Evolutionary conservation across 2,797 vertebrate species (phyloP), one percentile per base, ranked within the genome.

Genomic region (Ficedula albicollis): DNA sequence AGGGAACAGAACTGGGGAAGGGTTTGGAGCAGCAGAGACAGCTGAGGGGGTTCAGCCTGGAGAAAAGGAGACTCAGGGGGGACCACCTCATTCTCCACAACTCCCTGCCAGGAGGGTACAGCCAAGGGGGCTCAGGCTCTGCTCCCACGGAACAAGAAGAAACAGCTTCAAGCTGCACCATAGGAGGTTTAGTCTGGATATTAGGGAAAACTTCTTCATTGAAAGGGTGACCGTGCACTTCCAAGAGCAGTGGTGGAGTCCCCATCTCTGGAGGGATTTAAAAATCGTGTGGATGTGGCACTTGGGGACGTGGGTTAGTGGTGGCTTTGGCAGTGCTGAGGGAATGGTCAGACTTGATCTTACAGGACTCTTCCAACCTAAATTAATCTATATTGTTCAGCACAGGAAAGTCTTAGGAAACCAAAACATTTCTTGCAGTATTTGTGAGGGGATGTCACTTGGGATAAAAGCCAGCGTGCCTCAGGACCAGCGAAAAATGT

Each of bases 231-330:
- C 19, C 26, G 18, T 17, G 26, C 19, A 29, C 2, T 77, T 39
- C 18, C 16, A 11, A 60, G 51, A 25, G 48, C 29, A 83, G 8
- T 1, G 3, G 17, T 59, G 19, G 25, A 73, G 34, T 20, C 34
- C 6, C 16, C 17, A 22, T 7, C 20, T 15, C 58, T 49, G 38
- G 18, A 62, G 15, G 6, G 19, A 41, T 60, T 75, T 46, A 16
- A 38, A 60, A 83, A 6, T 46, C 0, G 0, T 7, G n/a, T 4
- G 9, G 17, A 34, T 5, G 4, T 48, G 63, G 52, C 32, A 18
- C 25, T 1, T 36, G 23, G 12, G 13, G 38, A 48, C 41, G 19
- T 1, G 30, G 16, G 15, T 18, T 11, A 56, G 23, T 13, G 30
- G n/a, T 36, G 36, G 9, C 14, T 23, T 20, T 60, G 36, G 30